These are phyloP conservation scores for Amiota minor DNA, from an alignment of 2,888 invertebrate species.

Conservation along the genomic window DNA sequence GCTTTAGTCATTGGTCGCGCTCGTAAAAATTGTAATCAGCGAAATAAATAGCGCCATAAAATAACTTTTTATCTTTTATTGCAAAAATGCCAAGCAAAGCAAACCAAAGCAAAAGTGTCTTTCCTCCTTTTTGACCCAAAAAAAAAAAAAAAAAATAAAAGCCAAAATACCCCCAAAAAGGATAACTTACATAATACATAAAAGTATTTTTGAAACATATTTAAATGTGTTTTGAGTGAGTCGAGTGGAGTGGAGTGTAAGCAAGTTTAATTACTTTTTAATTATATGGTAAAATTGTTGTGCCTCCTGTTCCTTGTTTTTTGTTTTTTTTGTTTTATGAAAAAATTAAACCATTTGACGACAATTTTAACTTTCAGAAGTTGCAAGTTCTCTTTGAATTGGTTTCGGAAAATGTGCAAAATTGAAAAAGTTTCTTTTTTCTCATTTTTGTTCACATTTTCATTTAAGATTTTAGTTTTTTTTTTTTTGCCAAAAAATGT, in stretches of 20 bases:
- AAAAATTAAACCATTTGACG: background rate
- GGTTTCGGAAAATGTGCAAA: background rate
- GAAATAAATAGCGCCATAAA: conserved; percentile 66
- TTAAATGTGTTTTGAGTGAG: background rate
- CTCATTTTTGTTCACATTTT: no score
- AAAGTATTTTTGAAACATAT: conserved; percentile 14
- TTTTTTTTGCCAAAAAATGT: no score
- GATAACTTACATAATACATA: conserved; percentile 7
- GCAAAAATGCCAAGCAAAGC: conserved; percentile 36
- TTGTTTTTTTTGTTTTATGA: background rate
- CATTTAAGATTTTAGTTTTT: no score
- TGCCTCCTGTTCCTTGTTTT: background rate
- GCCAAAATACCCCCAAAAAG: conserved; percentile 31
- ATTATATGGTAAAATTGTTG: conserved; percentile 4
- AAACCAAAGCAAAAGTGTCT: conserved; percentile 7
- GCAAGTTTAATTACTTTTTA: conserved; percentile 24
- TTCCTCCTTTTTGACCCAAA: conserved; percentile 35
- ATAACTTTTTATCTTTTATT: conserved; percentile 66
- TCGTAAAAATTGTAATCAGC: conserved; percentile 66
- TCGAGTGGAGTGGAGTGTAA: no score
- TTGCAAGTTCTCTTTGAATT: no score
- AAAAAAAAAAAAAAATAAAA: conserved; percentile 27
- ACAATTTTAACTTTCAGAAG: no score
- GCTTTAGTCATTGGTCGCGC: conserved; percentile 44
- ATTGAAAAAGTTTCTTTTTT: conserved; percentile 15